A percentile compares a stretch with the other conserved stretches of the same genome.
Conservation (phyloP, 2,797 vertebrate species). For the Characodon lateralis region DNA sequence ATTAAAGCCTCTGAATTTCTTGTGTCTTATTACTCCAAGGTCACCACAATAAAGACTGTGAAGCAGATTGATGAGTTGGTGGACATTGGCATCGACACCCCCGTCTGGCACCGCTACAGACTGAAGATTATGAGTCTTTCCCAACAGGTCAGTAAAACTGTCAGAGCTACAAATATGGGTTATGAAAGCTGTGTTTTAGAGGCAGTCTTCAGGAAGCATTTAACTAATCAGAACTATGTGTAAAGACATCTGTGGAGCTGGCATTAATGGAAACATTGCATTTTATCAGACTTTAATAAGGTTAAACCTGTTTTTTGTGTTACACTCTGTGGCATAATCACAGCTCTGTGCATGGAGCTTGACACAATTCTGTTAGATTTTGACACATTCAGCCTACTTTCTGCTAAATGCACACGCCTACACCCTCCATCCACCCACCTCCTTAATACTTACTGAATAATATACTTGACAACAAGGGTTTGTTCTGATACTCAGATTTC, state of each 20-base stretch:
- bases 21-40: slow-evolving; percentile 77
- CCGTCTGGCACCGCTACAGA: slow-evolving; percentile 88
- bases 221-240: slow-evolving; percentile 6
- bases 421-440: slow-evolving; percentile 24
- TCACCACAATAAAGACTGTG: slow-evolving; percentile 97
- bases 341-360: slow-evolving; percentile 17
- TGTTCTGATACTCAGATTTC: background rate
- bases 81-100: slow-evolving; percentile 90
- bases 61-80: slow-evolving; percentile 93
- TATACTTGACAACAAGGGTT: background rate
- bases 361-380: slow-evolving; percentile 16
- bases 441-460: slow-evolving; percentile 15
- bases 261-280: background rate
- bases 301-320: background rate
- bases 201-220: background rate
- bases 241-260: slow-evolving; percentile 15
- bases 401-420: slow-evolving; percentile 29
- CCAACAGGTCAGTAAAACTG: slow-evolving; percentile 83
- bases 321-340: slow-evolving; percentile 8
- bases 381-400: slow-evolving; percentile 39
- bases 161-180: background rate
- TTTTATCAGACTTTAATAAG: slow-evolving; percentile 5
- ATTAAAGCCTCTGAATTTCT: slow-evolving; percentile 12
- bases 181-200: background rate
- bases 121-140: slow-evolving; percentile 89